phyloP scores from a whole-genome alignment of 2,888 invertebrate genomes.

The Oscheius sp. region DNA sequence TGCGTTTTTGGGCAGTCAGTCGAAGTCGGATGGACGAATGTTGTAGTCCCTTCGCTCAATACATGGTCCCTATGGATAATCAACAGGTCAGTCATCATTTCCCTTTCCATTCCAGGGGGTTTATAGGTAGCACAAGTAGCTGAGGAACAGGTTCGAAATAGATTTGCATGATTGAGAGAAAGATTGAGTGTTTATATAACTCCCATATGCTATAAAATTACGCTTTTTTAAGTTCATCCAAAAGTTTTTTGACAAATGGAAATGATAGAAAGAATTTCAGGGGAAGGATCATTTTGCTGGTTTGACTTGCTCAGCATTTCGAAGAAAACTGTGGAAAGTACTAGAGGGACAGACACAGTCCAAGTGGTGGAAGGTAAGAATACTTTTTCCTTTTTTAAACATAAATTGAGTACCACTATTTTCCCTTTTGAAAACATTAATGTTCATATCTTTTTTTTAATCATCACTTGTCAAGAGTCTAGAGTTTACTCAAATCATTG shows the following conservation, averaged over 20 bases:
- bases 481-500: too few relatives aligned
- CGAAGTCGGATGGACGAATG: conserved; percentile 69
- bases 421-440: too few relatives aligned
- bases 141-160: conserved; percentile 3
- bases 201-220: background rate
- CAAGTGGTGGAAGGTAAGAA: conserved; percentile 66
- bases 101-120: background rate
- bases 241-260: background rate
- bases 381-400: background rate
- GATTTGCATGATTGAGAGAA: too few relatives aligned
- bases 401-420: too few relatives aligned
- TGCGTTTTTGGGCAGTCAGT: conserved; percentile 69
- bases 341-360: conserved; percentile 68
- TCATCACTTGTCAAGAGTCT: too few relatives aligned
- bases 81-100: conserved; percentile 1
- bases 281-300: conserved; percentile 70
- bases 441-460: too few relatives aligned
- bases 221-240: conserved; percentile 15
- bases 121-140: background rate
- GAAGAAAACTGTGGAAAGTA: conserved; percentile 65
- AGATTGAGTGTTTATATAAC: background rate
- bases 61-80: conserved; percentile 52
- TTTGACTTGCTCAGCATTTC: conserved; percentile 63
- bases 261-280: conserved; percentile 41
- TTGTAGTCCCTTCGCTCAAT: conserved; percentile 68